Evolutionary conservation across 2,113 vertebrate species (phyloP).

Genomic region (Chiloscyllium plagiosum): DNA sequence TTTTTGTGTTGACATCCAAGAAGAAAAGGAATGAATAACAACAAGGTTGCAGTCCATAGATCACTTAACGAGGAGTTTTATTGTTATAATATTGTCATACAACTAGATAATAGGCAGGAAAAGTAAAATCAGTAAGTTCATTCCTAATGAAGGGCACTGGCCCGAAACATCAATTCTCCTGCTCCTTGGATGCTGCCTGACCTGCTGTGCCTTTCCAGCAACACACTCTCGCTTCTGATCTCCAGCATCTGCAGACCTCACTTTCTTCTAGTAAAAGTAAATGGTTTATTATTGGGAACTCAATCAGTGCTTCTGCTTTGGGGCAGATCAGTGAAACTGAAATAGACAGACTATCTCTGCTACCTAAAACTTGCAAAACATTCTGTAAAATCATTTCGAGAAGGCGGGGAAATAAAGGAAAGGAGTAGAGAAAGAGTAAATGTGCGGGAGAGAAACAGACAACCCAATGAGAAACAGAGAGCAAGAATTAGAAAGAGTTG

Average conservation of each 20-base stretch:
- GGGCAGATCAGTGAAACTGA: background rate
- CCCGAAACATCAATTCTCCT: too few relatives aligned
- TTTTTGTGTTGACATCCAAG: background rate
- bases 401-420: background rate
- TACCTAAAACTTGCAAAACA: background rate
- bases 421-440: background rate
- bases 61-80: background rate
- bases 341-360: background rate
- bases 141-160: too few relatives aligned
- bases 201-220: too few relatives aligned
- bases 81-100: background rate
- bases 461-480: background rate
- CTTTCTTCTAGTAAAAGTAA: background rate
- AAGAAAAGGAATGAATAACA: background rate
- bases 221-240: too few relatives aligned
- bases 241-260: too few relatives aligned
- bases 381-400: background rate
- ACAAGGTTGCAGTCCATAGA: background rate
- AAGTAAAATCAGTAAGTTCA: background rate
- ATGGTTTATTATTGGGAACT: background rate
- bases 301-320: background rate
- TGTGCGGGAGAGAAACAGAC: background rate
- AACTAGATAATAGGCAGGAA: background rate
- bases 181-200: too few relatives aligned
- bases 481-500: background rate